These are phyloP conservation scores for Phoenoteleia sp. DNA, from an alignment of 2,888 invertebrate genomes.

Conservation along the genomic window DNA sequence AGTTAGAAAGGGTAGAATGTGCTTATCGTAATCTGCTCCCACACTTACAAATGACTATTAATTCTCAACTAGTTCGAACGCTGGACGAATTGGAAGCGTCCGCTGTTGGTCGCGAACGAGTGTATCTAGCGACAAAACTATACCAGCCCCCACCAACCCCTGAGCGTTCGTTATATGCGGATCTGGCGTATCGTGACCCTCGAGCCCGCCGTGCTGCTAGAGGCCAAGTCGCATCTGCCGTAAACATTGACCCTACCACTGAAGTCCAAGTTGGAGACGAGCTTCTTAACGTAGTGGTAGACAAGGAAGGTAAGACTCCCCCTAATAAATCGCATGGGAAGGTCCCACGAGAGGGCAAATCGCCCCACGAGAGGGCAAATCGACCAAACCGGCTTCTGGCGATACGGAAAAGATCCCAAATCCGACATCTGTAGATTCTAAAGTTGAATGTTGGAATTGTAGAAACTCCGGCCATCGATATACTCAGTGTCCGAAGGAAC, in stretches of 20 bases:
- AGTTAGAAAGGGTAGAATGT: neutral
- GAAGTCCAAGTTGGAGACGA: no score
- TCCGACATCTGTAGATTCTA: no score
- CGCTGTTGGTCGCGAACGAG: neutral
- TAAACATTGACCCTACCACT: neutral
- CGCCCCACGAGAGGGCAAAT: no score
- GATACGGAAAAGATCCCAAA: no score
- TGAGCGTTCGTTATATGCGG: conserved; percentile 11
- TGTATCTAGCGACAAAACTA: neutral
- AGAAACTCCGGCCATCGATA: neutral
- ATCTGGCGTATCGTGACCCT: conserved; percentile 9
- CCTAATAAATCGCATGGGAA: no score
- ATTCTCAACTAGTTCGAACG: no score
- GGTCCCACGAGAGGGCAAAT: no score
- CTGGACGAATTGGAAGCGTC: no score
- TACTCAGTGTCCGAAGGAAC: neutral
- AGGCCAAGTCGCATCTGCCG: neutral
- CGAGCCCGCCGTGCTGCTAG: neutral
- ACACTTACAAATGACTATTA: neutral
- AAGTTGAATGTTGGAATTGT: conserved; percentile 22
- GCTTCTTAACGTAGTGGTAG: no score
- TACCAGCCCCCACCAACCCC: conserved; percentile 19
- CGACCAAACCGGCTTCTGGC: no score
- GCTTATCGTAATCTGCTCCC: neutral
- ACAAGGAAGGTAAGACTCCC: no score